Evolutionary conservation across 2,888 invertebrate genomes (phyloP).

Genomic region (Drosophila parthenogenetica): DNA sequence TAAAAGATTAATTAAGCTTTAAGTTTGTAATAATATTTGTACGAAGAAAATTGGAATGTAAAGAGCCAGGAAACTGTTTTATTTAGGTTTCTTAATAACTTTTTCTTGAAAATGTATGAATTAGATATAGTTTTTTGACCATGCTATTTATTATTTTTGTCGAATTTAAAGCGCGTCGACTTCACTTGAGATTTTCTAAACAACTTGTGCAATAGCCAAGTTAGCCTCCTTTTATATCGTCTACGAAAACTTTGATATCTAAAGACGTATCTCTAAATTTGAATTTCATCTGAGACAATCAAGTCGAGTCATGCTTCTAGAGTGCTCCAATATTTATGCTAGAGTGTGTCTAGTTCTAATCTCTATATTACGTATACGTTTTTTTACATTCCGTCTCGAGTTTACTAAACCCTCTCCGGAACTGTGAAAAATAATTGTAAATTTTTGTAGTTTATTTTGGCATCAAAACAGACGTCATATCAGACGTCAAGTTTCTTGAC

Average conservation of each 20-base stretch:
- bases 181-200: conserved; percentile 19
- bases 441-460: conserved; percentile 2
- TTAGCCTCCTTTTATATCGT: conserved; percentile 47
- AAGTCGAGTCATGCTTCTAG: conserved; percentile 1
- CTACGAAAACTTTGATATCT: conserved; percentile 19
- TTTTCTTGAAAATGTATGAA: conserved; percentile 28
- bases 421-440: conserved; percentile 8
- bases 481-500: conserved; percentile 49
- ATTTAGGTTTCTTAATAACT: conserved; percentile 28
- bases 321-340: conserved; percentile 9
- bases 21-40: no score
- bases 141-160: conserved; percentile 44
- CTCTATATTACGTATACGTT: neutral
- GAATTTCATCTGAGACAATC: conserved; percentile 26
- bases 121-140: conserved; percentile 45
- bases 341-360: neutral
- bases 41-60: no score
- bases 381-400: neutral
- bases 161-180: conserved; percentile 1
- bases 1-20: no score
- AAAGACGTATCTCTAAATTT: no score
- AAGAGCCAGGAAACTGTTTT: neutral
- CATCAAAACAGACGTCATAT: conserved; percentile 5
- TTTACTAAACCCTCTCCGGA: conserved; percentile 27
- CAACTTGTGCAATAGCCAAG: conserved; percentile 46